Conservation (phyloP, 2,113 vertebrate species). For the Cacatua alba region DNA sequence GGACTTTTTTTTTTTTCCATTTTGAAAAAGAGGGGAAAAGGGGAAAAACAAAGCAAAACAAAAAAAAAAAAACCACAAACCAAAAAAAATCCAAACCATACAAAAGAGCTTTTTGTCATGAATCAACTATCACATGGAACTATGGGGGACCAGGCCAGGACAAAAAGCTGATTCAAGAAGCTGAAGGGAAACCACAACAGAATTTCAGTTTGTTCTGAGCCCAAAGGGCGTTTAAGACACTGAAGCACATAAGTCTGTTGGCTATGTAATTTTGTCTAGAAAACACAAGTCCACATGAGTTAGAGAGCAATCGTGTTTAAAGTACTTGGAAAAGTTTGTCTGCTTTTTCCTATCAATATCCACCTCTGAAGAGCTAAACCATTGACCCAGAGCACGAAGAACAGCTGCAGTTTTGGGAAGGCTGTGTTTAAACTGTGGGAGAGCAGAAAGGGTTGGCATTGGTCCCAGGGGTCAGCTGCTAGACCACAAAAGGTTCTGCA, state of each 20-base stretch:
- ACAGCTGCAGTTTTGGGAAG: not conserved
- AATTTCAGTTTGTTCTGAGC: not conserved
- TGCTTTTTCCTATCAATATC: constrained; percentile 2
- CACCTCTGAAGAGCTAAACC: not conserved
- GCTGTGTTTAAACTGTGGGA: not conserved
- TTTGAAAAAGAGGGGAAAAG: too few species aligned
- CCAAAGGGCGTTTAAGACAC: not conserved
- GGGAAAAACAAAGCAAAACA: too few species aligned
- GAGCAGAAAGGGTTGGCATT: not conserved
- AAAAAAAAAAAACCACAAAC: too few species aligned
- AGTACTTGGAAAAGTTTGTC: not conserved
- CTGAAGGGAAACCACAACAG: not conserved
- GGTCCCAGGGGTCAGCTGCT: not conserved
- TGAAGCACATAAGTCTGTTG: not conserved
- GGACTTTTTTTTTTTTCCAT: not conserved
- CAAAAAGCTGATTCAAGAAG: not conserved
- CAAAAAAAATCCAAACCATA: not conserved
- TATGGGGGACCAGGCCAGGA: not conserved
- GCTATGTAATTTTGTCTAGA: not conserved
- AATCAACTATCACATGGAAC: not conserved
- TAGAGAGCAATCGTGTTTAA: not conserved
- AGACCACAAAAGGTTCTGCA: not conserved
- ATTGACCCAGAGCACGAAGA: constrained; percentile 4
- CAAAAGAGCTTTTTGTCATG: not conserved
- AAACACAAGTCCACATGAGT: not conserved